Conservation (phyloP, 2,888 invertebrate genomes). For the Ormyrus thymus region DNA sequence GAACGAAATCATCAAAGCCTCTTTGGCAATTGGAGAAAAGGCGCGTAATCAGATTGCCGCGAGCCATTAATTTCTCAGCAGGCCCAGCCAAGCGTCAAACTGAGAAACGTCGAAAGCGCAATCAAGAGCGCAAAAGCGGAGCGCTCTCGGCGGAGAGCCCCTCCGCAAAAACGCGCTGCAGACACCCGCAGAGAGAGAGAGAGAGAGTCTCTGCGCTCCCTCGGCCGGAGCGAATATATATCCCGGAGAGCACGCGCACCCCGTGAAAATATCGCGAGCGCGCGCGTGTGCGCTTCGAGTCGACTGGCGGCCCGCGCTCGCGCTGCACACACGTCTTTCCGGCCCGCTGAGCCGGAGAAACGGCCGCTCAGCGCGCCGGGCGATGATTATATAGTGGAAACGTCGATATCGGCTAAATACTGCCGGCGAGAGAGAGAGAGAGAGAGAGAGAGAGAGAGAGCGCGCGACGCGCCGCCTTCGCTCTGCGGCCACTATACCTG, state of each 20-base stretch:
- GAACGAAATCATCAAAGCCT: no score
- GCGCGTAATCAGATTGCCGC: background rate
- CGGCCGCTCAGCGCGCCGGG: constrained; percentile 2
- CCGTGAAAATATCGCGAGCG: no score
- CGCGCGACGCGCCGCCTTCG: no score
- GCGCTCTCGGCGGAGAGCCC: no score
- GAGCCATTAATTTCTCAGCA: background rate
- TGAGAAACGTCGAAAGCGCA: background rate
- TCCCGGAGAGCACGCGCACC: no score
- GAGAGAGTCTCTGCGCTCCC: no score
- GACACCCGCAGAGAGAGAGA: no score
- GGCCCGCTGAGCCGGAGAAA: constrained; percentile 39
- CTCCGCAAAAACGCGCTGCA: no score
- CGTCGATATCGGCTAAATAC: constrained; percentile 49
- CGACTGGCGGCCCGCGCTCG: background rate
- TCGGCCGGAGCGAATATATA: no score
- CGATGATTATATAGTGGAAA: constrained; percentile 51
- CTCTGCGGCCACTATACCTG: background rate
- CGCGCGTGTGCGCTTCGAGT: constrained; percentile 28
- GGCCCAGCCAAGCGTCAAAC: background rate
- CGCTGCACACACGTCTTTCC: constrained; percentile 31
- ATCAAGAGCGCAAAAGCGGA: no score
- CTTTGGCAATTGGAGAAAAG: background rate
- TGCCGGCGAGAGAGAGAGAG: background rate
- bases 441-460: no score